phyloP scores from a whole-genome alignment of 2,797 vertebrate species.

The Oreortyx pictus region DNA sequence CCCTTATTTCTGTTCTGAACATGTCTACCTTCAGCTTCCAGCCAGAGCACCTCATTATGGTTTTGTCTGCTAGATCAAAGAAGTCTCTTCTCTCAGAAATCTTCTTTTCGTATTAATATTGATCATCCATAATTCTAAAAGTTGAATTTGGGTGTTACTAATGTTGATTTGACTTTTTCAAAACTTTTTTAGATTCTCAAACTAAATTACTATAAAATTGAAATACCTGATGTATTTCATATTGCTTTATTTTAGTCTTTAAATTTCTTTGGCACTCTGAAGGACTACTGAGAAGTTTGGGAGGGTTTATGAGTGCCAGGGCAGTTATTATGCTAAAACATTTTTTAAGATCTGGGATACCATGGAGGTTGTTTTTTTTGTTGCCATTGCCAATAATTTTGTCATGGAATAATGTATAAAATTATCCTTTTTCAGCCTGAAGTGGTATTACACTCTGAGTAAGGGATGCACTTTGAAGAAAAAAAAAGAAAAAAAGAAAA shows the following conservation, averaged over 20 bases:
- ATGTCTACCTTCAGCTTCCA: slow-evolving; percentile 1
- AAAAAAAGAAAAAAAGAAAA: too few species aligned
- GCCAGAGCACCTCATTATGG: background rate
- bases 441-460: background rate
- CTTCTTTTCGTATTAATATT: background rate
- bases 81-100: background rate
- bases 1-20: background rate
- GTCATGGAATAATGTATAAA: background rate
- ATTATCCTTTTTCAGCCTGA: background rate
- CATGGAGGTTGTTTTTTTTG: background rate
- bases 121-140: slow-evolving; percentile 1
- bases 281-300: background rate
- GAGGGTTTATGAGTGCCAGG: background rate
- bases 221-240: background rate
- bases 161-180: slow-evolving; percentile 1
- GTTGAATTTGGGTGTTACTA: background rate
- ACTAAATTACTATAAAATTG: background rate
- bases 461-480: background rate
- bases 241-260: background rate
- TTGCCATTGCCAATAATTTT: background rate
- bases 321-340: background rate
- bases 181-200: background rate
- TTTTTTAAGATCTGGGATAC: background rate
- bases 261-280: background rate
- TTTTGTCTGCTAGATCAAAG: slow-evolving; percentile 31